Evolutionary conservation across 2,888 invertebrate genomes (phyloP), one percentile per base, ranked within the genome.

Genomic region (Dichetophora obliterata): DNA sequence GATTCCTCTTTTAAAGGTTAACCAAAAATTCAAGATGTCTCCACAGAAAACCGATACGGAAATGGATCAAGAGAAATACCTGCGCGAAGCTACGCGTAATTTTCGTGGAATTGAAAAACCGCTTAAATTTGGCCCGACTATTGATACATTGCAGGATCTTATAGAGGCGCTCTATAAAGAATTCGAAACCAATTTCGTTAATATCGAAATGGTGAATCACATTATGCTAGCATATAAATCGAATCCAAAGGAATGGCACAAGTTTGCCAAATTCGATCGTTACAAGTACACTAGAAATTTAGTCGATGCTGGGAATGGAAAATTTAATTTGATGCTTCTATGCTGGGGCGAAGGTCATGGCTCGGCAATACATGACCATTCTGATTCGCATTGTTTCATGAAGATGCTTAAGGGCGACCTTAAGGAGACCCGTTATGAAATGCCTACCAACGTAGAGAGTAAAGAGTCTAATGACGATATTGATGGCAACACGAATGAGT

Each of bases 321-420:
- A 96, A 87, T 99, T 98, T 90, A 99, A 99, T 90, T 91, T 99
- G 81, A 97, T 99, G 94, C 92, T 98, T 37, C 90, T 99, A n/a
- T 99, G 99, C 90, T 99, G 99, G 99, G 96, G 97, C 24, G 96
- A 98, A 87, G 96, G 96, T 0, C 97, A 98, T 81, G 96, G 95
- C 0, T 97, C 98, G 0, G 94, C 96, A 11, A 98, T 99, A 82
- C 99, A 99, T 88, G 98, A 98, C 89, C 99, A 99, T 86, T 93
- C 98, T 0, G 93, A 98, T 85, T 94, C 98, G 0, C 98, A 99
- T 87, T 99, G 99, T 89, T 98, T 99, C 89, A 98, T 99, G 95
- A 99, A 98, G 90, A 92, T 96, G 79, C 91, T 98, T 0, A 93
- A 95, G 79, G 98, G 97, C 0, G 92, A 91, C 77, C 88, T 98